phyloP scores from a whole-genome alignment of 2,888 invertebrate species.

The Caradrina kadenii region DNA sequence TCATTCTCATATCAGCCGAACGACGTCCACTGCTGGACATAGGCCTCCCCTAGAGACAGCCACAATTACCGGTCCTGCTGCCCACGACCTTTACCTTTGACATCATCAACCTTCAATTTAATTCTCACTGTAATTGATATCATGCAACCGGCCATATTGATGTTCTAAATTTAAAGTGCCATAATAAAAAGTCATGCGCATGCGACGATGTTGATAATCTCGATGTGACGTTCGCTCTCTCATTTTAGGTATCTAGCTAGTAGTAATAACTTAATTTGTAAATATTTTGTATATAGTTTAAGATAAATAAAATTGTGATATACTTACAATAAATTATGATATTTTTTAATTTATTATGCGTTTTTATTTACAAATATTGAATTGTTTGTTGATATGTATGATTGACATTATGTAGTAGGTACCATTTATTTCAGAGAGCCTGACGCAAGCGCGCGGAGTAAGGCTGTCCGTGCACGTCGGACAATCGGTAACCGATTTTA shows the following conservation, averaged over 20 bases:
- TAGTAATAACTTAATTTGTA: conserved; percentile 46
- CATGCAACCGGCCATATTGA: neutral
- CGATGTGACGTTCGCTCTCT: conserved; percentile 3
- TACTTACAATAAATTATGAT: conserved; percentile 47
- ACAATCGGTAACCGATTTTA: too few species aligned
- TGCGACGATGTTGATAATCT: neutral
- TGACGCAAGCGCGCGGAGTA: too few species aligned
- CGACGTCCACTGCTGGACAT: too few species aligned
- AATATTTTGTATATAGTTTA: conserved; percentile 54
- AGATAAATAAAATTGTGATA: conserved; percentile 56
- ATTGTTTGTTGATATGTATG: too few species aligned
- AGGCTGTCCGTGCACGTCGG: too few species aligned
- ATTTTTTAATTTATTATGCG: conserved; percentile 13
- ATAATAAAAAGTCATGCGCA: neutral
- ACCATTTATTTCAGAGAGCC: too few species aligned
- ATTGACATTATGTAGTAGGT: too few species aligned
- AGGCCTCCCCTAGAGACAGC: too few species aligned
- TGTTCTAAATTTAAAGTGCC: neutral
- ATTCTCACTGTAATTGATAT: neutral
- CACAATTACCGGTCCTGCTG: too few species aligned
- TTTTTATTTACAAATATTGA: conserved; percentile 2
- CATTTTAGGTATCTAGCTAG: conserved; percentile 21
- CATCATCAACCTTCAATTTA: too few species aligned
- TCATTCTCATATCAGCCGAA: too few species aligned
- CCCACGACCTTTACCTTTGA: too few species aligned